These are phyloP conservation scores for Gryon sp. DNA, from an alignment of 1,140 invertebrate species.

Conservation along the genomic window DNA sequence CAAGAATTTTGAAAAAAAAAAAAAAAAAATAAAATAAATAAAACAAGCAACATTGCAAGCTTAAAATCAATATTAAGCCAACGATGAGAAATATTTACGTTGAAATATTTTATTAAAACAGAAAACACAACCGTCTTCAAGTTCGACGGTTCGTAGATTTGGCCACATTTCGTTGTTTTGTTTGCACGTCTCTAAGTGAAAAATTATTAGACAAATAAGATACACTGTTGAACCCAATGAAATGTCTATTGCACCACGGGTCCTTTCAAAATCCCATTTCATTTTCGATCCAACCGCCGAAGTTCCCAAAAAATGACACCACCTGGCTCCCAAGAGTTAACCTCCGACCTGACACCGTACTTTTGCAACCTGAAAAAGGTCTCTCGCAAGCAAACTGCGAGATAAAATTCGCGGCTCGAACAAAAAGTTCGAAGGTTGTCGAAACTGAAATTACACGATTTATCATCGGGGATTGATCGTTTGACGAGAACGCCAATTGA, in stretches of 20 bases:
- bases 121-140: no score
- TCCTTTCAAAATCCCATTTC: slow-evolving; percentile 33
- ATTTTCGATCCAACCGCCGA: neutral
- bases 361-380: slow-evolving; percentile 1
- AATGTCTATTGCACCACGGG: slow-evolving; percentile 11
- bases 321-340: slow-evolving; percentile 27
- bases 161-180: no score
- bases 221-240: neutral
- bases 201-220: slow-evolving; percentile 15
- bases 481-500: slow-evolving; percentile 31
- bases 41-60: no score
- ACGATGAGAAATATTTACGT: no score
- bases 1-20: no score
- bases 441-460: slow-evolving; percentile 46
- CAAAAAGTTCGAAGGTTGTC: slow-evolving; percentile 44
- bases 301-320: slow-evolving; percentile 3
- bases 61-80: no score
- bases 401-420: slow-evolving; percentile 33
- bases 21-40: no score
- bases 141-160: no score
- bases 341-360: slow-evolving; percentile 8
- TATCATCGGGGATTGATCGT: slow-evolving; percentile 48
- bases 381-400: neutral
- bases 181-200: no score
- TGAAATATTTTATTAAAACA: no score